Percentiles rank a stretch among this genome's conserved stretches.
Evolutionary conservation across 2,113 vertebrate genomes (phyloP).

Genomic region (Paralichthys olivaceus): DNA sequence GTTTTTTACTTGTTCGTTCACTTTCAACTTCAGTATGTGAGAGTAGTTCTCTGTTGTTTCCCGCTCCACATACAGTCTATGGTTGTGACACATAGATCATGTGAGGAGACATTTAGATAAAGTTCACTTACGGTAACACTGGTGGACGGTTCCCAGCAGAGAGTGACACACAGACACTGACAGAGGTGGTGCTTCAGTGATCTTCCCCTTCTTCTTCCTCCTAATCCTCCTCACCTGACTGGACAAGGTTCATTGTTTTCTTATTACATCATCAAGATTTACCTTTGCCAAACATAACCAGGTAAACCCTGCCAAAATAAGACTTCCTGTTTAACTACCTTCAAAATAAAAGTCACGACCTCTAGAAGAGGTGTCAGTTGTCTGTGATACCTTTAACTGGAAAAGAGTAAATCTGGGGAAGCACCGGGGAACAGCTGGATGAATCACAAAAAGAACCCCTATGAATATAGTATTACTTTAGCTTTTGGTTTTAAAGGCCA

Average conservation of each 20-base stretch:
- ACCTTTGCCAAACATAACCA: not conserved
- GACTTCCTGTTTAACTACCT: constrained; percentile 26
- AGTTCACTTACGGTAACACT: constrained; percentile 15
- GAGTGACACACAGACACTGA: not conserved
- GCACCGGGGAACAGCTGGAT: not conserved
- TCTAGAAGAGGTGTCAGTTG: rapidly evolving
- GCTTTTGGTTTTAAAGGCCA: not conserved
- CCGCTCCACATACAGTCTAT: no score
- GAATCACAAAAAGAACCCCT: not conserved
- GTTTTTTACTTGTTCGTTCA: not conserved
- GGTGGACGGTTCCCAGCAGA: constrained; percentile 8
- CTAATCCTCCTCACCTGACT: not conserved
- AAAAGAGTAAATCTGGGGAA: no score
- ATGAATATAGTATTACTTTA: not conserved
- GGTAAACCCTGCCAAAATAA: not conserved
- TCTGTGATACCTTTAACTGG: no score
- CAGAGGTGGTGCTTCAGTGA: not conserved
- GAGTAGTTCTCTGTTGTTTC: no score
- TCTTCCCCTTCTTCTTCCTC: not conserved
- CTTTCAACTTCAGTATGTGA: not conserved
- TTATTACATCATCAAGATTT: constrained; percentile 7
- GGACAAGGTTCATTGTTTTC: not conserved
- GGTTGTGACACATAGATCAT: no score
- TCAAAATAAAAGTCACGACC: constrained; percentile 44
- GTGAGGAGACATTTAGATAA: not conserved